phyloP scores from a whole-genome alignment of 2,113 vertebrate genomes.

The Ochotona curzoniae region DNA sequence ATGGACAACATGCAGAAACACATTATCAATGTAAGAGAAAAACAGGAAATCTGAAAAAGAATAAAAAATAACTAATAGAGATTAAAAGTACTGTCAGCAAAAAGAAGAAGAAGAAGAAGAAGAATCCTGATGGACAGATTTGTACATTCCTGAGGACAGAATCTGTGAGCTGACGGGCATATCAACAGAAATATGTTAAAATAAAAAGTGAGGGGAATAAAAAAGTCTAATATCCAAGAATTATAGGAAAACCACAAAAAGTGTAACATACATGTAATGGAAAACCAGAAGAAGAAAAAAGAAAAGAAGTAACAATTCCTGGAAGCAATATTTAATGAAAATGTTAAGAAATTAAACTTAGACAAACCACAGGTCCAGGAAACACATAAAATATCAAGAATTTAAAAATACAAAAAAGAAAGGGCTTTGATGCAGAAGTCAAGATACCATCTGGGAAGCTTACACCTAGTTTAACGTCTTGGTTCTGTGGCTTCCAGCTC shows the following conservation, averaged over 20 bases:
- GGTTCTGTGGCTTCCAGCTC: too few species aligned
- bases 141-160: neutral
- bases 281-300: neutral
- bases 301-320: neutral
- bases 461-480: too few species aligned
- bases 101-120: neutral
- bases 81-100: neutral
- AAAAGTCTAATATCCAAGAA: neutral
- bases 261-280: neutral
- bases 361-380: conserved; percentile 28
- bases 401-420: neutral
- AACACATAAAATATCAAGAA: neutral
- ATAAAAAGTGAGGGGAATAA: neutral
- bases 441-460: too few species aligned
- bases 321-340: conserved; percentile 3
- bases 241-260: neutral
- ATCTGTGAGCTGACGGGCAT: neutral
- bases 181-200: conserved; percentile 6
- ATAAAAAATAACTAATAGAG: neutral
- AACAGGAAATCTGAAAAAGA: neutral
- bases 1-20: neutral
- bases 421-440: too few species aligned
- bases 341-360: conserved; percentile 29
- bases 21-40: neutral
- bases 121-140: neutral